Evolutionary conservation across 2,888 invertebrate species (phyloP).

Genomic region (Noctua janthina): DNA sequence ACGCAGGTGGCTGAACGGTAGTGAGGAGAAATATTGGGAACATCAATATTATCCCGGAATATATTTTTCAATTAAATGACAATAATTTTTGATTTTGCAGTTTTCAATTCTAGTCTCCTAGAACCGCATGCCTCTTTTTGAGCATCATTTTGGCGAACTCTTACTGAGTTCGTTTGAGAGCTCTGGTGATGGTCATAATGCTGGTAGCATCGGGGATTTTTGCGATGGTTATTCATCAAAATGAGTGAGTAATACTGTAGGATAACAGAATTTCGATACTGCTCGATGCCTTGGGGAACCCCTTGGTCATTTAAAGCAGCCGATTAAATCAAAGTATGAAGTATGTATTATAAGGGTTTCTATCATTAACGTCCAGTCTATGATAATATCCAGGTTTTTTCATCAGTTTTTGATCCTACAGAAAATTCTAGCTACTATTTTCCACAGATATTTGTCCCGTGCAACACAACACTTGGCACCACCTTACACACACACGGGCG

Average conservation of each 20-base stretch:
- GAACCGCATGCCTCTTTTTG: neutral
- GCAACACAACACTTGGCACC: conserved; percentile 48
- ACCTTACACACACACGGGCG: conserved; percentile 62
- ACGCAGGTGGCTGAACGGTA: conserved; percentile 67
- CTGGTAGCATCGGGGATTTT: neutral
- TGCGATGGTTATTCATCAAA: neutral
- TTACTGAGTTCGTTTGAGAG: neutral
- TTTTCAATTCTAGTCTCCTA: neutral
- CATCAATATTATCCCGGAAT: conserved; percentile 1
- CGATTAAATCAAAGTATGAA: too few species aligned
- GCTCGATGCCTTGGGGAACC: neutral
- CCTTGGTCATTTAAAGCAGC: neutral
- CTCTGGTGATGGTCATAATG: neutral
- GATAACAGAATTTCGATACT: neutral
- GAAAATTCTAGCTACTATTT: neutral
- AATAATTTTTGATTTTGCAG: neutral
- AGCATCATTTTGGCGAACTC: neutral
- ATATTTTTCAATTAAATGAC: neutral
- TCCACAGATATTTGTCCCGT: conserved; percentile 33
- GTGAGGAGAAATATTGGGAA: conserved; percentile 57
- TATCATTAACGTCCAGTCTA: neutral
- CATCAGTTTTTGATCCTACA: neutral
- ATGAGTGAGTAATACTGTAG: neutral
- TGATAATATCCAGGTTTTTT: neutral
- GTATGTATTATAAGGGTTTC: neutral